Percentiles rank a stretch among this genome's conserved stretches.
Evolutionary conservation across 2,888 invertebrate genomes (phyloP).

Genomic region (Brachyptera risi): DNA sequence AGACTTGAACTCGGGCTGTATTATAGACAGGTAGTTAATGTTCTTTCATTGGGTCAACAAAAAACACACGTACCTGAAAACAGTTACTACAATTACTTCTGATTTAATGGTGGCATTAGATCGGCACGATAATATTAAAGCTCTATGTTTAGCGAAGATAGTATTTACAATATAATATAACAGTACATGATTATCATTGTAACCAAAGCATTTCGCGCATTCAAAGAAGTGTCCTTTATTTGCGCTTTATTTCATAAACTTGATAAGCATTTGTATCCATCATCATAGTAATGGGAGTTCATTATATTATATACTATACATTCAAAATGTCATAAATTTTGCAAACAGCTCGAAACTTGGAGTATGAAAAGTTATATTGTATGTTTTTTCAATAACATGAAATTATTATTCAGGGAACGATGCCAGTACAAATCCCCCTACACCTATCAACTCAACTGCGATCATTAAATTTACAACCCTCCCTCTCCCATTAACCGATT

Average conservation of each 20-base stretch:
- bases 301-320: too few relatives aligned
- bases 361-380: too few relatives aligned
- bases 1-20: too few relatives aligned
- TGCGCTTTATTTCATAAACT: background rate
- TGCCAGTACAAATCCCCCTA: constrained; percentile 18
- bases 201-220: constrained; percentile 1
- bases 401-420: constrained; percentile 19
- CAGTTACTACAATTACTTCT: constrained; percentile 8
- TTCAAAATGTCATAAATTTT: too few relatives aligned
- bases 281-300: too few relatives aligned
- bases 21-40: too few relatives aligned
- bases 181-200: too few relatives aligned
- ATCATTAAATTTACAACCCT: background rate
- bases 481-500: background rate
- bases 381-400: too few relatives aligned
- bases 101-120: background rate
- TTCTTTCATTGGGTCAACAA: background rate
- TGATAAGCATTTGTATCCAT: too few relatives aligned
- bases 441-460: background rate
- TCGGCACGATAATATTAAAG: background rate
- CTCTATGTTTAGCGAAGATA: background rate
- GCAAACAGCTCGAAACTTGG: too few relatives aligned
- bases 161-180: too few relatives aligned
- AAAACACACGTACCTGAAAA: constrained; percentile 19
- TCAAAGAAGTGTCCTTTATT: background rate